Evolutionary conservation across 1,140 invertebrate genomes (phyloP).

Genomic region (Saccostrea echinata): DNA sequence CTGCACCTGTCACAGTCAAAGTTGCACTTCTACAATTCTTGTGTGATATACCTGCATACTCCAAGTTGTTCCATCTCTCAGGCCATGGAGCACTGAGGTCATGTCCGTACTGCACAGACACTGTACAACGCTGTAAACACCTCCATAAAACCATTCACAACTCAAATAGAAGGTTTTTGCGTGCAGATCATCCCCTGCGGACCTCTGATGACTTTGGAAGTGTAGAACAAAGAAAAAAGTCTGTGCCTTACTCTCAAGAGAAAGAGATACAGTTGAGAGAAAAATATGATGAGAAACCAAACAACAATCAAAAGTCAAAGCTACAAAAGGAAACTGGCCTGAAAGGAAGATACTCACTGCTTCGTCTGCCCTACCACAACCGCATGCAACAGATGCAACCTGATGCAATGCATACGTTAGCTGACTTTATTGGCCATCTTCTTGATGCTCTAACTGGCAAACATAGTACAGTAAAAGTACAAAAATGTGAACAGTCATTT

Average conservation of each 20-base stretch:
- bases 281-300: no score
- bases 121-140: not conserved
- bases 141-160: not conserved
- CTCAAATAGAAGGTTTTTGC: not conserved
- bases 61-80: constrained; percentile 22
- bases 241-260: no score
- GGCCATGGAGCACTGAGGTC: constrained; percentile 22
- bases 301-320: no score
- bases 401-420: constrained; percentile 34
- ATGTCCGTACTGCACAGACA: not conserved
- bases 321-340: constrained; percentile 16
- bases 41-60: constrained; percentile 37
- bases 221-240: no score
- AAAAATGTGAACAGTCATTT: no score
- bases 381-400: constrained; percentile 11
- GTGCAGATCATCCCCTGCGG: no score
- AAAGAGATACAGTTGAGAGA: no score
- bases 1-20: constrained; percentile 10
- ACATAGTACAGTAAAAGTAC: no score
- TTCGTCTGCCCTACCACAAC: not conserved
- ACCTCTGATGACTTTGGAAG: no score
- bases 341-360: constrained; percentile 2
- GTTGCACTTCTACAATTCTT: constrained; percentile 2
- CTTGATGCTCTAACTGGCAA: not conserved
- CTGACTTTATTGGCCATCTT: constrained; percentile 27